Conservation (phyloP, 2,797 vertebrate species). For the Bucorvus abyssinicus region DNA sequence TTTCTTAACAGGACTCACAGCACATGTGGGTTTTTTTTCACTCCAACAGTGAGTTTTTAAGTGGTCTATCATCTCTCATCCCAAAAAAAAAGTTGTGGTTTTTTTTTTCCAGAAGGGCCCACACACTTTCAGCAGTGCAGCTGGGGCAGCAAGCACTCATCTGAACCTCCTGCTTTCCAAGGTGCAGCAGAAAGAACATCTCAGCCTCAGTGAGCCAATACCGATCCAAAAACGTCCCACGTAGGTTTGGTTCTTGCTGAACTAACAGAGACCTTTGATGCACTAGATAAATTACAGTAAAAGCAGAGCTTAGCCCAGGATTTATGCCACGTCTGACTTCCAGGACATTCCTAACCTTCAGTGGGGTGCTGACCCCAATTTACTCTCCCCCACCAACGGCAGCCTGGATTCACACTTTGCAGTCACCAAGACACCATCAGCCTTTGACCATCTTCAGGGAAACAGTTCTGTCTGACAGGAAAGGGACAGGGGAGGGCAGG, state of each 20-base stretch:
- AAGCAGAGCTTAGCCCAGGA: background rate
- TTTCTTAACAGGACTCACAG: background rate
- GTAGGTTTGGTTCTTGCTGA: background rate
- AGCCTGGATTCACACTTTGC: background rate
- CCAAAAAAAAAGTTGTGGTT: background rate
- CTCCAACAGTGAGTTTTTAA: background rate
- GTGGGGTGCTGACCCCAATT: background rate
- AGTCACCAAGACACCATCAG: background rate
- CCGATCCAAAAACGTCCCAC: background rate
- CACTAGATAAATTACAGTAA: background rate
- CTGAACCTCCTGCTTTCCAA: background rate
- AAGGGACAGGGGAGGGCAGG: background rate
- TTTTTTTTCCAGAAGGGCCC: background rate
- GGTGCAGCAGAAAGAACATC: background rate
- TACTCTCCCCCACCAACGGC: accelerated
- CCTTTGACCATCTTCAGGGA: background rate
- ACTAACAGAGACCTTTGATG: background rate
- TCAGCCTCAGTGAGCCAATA: background rate
- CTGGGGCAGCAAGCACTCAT: background rate
- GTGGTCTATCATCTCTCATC: background rate
- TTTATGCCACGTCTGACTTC: background rate
- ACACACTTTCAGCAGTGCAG: background rate
- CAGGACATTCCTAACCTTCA: background rate
- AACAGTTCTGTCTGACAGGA: background rate
- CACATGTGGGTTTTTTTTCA: background rate